phyloP scores from a whole-genome alignment of 2,113 vertebrate species.

The Gallinago media region DNA sequence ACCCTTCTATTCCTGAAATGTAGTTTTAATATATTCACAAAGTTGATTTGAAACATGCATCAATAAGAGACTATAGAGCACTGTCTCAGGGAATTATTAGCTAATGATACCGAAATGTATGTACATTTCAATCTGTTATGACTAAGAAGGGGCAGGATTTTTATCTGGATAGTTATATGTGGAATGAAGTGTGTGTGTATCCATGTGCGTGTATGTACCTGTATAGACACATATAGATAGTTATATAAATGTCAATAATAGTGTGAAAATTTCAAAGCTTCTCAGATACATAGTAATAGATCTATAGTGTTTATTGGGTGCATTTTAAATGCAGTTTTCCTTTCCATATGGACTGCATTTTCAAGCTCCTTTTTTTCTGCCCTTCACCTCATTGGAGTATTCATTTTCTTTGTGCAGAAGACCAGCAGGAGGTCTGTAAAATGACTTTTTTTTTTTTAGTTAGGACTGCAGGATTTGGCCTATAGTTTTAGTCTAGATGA shows the following conservation, averaged over 20 bases:
- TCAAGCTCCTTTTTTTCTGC: background rate
- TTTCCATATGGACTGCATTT: background rate
- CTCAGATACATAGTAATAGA: background rate
- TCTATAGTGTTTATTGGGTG: background rate
- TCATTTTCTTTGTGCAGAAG: background rate
- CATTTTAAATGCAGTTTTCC: background rate
- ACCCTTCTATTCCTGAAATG: background rate
- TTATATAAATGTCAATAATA: background rate
- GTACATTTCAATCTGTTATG: background rate
- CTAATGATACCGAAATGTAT: background rate
- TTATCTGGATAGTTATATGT: background rate
- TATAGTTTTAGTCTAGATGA: slow-evolving; percentile 47
- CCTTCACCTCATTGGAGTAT: background rate
- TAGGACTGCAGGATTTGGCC: background rate
- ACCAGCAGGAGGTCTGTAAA: slow-evolving; percentile 9
- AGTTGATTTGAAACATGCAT: background rate
- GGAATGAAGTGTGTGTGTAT: background rate
- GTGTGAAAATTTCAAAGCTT: background rate
- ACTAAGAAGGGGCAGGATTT: background rate
- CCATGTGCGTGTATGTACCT: background rate
- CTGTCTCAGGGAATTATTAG: background rate
- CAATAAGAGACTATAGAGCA: background rate
- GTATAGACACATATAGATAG: background rate
- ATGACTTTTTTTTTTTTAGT: background rate
- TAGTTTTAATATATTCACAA: background rate